Conservation (phyloP, 2,113 vertebrate species). For the Haliaeetus leucogaster region DNA sequence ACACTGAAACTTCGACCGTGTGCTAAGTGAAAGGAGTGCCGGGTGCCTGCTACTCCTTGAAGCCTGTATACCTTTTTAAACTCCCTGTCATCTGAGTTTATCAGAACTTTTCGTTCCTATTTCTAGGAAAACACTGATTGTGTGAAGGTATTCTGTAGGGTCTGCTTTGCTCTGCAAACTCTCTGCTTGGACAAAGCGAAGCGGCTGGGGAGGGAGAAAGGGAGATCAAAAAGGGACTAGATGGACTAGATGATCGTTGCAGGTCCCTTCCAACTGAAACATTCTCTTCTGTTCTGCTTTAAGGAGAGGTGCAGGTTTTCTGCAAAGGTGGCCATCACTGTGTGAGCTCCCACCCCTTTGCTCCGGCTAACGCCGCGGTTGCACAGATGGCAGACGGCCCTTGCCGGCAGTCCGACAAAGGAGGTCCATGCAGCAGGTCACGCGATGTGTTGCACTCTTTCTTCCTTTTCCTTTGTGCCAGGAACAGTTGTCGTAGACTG, state of each 20-base stretch:
- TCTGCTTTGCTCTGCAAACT: neutral
- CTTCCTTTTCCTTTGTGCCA: neutral
- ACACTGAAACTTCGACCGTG: no score
- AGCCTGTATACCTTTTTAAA: neutral
- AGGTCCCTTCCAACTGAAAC: no score
- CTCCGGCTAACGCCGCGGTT: rapidly evolving
- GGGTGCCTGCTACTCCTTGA: neutral
- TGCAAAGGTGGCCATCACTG: no score
- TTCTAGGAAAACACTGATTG: neutral
- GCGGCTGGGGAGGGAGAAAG: rapidly evolving
- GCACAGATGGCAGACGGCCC: no score
- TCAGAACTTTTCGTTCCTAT: neutral
- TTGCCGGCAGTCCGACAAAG: neutral
- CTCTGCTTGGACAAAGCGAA: neutral
- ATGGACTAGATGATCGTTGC: no score
- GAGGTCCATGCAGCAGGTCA: neutral
- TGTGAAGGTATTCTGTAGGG: neutral
- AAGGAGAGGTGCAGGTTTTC: neutral
- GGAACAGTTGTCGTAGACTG: neutral
- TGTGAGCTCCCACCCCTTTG: neutral
- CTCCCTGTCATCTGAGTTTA: neutral
- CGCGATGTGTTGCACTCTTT: neutral
- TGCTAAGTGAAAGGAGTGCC: neutral
- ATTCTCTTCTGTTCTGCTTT: no score
- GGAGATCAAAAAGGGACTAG: neutral